A percentile compares a stretch with the other conserved stretches of the same genome.
These are phyloP conservation scores for Drosophila tanythrix DNA, from an alignment of 2,888 invertebrate genomes.

Conservation along the genomic window DNA sequence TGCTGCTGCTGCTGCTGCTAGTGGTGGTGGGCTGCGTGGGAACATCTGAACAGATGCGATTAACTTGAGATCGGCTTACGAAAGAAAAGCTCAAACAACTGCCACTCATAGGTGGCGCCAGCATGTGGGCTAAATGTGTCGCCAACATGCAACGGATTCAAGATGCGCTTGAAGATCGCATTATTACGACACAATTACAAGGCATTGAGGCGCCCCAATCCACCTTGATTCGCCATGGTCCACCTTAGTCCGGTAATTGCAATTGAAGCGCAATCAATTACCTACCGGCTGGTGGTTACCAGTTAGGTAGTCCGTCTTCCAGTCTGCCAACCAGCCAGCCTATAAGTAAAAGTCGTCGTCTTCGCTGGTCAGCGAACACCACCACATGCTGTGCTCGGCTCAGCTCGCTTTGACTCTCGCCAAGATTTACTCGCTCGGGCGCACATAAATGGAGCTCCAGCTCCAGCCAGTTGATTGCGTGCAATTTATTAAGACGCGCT, in stretches of 20 bases:
- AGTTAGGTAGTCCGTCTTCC: slow-evolving; percentile 30
- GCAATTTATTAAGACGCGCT: slow-evolving; percentile 81
- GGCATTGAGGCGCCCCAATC: slow-evolving; percentile 44
- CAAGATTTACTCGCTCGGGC: slow-evolving; percentile 77
- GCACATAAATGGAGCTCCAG: slow-evolving; percentile 79
- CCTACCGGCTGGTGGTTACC: slow-evolving; percentile 80
- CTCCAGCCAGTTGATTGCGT: slow-evolving; percentile 77
- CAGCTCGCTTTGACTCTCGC: slow-evolving; percentile 54
- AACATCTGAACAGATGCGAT: slow-evolving; percentile 50
- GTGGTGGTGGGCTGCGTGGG: slow-evolving; percentile 61
- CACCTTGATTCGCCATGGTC: slow-evolving; percentile 26
- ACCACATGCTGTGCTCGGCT: slow-evolving; percentile 73
- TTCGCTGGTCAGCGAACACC: slow-evolving; percentile 35
- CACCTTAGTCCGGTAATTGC: slow-evolving; percentile 69
- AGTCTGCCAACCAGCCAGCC: slow-evolving; percentile 6
- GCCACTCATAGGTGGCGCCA: slow-evolving; percentile 69
- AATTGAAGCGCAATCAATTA: slow-evolving; percentile 82
- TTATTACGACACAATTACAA: slow-evolving; percentile 80
- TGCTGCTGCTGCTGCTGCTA: slow-evolving; percentile 1
- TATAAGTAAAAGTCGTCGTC: slow-evolving; percentile 64
- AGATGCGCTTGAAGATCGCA: slow-evolving; percentile 49
- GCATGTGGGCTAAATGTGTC: slow-evolving; percentile 63
- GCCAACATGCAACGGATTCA: slow-evolving; percentile 50
- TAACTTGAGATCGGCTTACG: slow-evolving; percentile 23
- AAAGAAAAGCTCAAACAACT: slow-evolving; percentile 30